These are phyloP conservation scores for Sialis lutaria DNA, from an alignment of 2,888 invertebrate species.

Conservation along the genomic window DNA sequence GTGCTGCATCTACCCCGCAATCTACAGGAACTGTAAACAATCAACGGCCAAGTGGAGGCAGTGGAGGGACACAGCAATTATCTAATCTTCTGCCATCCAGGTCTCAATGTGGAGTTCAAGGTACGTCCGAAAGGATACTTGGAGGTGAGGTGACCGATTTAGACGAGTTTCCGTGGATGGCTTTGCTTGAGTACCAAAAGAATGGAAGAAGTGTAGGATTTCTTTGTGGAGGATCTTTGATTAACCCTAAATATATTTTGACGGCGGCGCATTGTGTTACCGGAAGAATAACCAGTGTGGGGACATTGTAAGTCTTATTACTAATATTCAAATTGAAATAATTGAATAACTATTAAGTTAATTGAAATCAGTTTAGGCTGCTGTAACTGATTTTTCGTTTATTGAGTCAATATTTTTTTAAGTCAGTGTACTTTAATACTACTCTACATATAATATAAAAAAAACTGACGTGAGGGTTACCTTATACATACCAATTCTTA, in stretches of 20 bases:
- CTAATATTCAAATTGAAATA: not conserved
- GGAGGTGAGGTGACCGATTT: slow-evolving; percentile 25
- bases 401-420: no score
- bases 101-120: slow-evolving; percentile 18
- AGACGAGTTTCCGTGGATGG: slow-evolving; percentile 37
- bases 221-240: slow-evolving; percentile 32
- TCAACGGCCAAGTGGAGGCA: not conserved
- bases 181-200: slow-evolving; percentile 27
- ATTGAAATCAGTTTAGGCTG: not conserved
- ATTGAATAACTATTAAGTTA: not conserved
- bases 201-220: slow-evolving; percentile 15
- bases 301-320: slow-evolving; percentile 25
- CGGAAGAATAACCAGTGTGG: slow-evolving; percentile 22
- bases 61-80: not conserved
- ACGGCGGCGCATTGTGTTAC: slow-evolving; percentile 36
- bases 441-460: no score
- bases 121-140: slow-evolving; percentile 17
- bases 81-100: slow-evolving; percentile 13
- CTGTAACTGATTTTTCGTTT: not conserved
- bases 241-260: slow-evolving; percentile 31
- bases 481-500: no score
- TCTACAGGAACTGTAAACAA: not conserved
- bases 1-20: not conserved
- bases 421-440: no score
- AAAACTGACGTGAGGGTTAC: no score